Percentiles rank a stretch among this genome's conserved stretches.
Evolutionary conservation across 2,797 vertebrate genomes (phyloP).

Genomic region (Siniperca undulata): DNA sequence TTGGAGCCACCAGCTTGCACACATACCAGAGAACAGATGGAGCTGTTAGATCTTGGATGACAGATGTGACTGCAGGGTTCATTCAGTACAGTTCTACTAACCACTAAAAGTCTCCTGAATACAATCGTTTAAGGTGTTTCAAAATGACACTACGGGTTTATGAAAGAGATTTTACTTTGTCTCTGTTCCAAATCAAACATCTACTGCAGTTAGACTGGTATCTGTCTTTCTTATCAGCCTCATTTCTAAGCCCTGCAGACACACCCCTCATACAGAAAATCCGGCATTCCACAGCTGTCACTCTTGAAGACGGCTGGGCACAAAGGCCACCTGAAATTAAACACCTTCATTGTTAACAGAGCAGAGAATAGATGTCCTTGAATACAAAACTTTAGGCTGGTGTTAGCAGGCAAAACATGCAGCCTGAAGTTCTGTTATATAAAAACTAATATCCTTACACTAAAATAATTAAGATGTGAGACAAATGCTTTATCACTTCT

Average conservation of each 20-base stretch:
- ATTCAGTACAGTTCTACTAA: not conserved
- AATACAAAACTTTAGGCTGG: not conserved
- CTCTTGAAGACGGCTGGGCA: constrained; percentile 20
- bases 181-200: constrained; percentile 56
- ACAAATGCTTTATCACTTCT: not conserved
- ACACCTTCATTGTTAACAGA: constrained; percentile 10
- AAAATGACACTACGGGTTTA: not conserved
- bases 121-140: not conserved
- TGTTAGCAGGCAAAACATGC: not conserved
- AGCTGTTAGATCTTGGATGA: not conserved
- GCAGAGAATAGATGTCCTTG: constrained; percentile 19
- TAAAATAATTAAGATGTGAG: not conserved
- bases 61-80: too few relatives aligned
- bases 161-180: constrained; percentile 10
- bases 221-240: constrained; percentile 70
- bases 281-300: constrained; percentile 49
- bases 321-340: constrained; percentile 44
- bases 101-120: not conserved
- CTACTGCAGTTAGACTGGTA: constrained; percentile 32
- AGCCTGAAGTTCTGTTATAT: not conserved
- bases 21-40: constrained; percentile 66
- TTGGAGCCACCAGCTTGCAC: constrained; percentile 12
- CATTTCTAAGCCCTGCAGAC: constrained; percentile 48
- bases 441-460: not conserved
- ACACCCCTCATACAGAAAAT: constrained; percentile 75